Percentiles rank a stretch among this genome's conserved stretches.
Conservation (phyloP, 1,140 invertebrate genomes). For the Zaprionus nigranus region DNA sequence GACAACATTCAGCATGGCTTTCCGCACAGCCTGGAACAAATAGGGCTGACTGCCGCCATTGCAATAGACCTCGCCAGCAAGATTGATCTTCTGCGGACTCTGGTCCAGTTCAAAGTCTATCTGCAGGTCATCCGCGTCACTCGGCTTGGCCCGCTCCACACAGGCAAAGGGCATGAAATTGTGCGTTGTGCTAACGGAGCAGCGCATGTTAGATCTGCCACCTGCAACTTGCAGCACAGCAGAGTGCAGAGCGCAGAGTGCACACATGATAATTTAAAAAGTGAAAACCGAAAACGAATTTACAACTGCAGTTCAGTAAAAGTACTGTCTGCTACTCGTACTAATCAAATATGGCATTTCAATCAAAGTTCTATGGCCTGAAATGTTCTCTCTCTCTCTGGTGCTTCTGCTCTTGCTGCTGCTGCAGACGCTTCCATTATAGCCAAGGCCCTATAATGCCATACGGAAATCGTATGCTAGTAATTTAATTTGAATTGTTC, state of each 20-base stretch:
- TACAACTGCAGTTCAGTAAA: not conserved
- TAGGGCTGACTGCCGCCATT: constrained; percentile 97
- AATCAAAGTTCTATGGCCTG: not conserved
- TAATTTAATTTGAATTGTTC: constrained; percentile 48
- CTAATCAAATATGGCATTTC: constrained; percentile 1
- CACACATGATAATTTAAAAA: constrained; percentile 16
- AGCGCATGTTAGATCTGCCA: constrained; percentile 8
- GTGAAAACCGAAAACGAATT: not conserved
- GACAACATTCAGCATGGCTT: constrained; percentile 93
- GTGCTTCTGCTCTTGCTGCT: not conserved
- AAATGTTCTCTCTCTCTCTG: not conserved
- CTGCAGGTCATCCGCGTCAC: constrained; percentile 13
- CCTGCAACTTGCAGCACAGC: constrained; percentile 7
- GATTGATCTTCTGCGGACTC: constrained; percentile 34
- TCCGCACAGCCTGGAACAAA: constrained; percentile 97
- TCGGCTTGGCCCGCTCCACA: constrained; percentile 10
- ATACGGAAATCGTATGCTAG: constrained; percentile 27
- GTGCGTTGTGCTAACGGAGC: not conserved
- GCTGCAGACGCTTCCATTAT: constrained; percentile 1
- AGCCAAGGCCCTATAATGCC: not conserved
- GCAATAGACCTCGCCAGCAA: constrained; percentile 87
- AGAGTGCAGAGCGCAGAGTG: constrained; percentile 8
- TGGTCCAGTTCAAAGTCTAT: constrained; percentile 27
- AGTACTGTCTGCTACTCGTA: not conserved
- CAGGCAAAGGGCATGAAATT: constrained; percentile 36